Evolutionary conservation across 2,113 vertebrate genomes (phyloP), one percentile per base, ranked within the genome.

Genomic region (Salvelinus alpinus): DNA sequence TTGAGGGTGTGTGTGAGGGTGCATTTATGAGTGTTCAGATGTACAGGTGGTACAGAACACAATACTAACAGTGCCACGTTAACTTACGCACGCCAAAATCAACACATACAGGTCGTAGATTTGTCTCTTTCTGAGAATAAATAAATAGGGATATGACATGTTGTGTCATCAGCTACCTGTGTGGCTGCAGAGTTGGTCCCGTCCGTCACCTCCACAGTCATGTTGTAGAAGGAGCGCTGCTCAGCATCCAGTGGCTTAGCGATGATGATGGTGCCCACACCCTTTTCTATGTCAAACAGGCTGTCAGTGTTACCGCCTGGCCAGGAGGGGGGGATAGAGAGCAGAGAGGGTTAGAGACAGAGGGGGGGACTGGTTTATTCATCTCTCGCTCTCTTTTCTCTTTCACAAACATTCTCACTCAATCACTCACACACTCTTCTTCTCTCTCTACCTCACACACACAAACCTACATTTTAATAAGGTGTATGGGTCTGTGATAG

Each of bases 211-310:
- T 96, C 95, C 85, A 99, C 92, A 11, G 93, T 98, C 91, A 99
- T 95, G 86, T 99, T 99, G 90, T 98, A 99, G 85, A 95, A 89
- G 20, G 95, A 96, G 76, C 94, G 92, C 84, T 96, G 95, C 81
- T 99, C 98, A 13, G 98, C 96, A 66, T 99, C 97, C 91, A 99
- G 82, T 72, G 95, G 95, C 82, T 94, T 97, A 73, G 97, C 96
- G 29, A 99, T 96, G 88, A 99, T 92, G 89, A 99, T 95, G 72
- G 96, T 98, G n/a, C 97, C 98, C 29, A 94, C 91, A n/a, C 95
- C 94, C 86, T 98, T 98, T 85, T 96, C 94, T 62, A 95, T 92
- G 27, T 98, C 96, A 92, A 98, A 99, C 85, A 94, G 91, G 88
- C 95, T 96, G 91, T 97, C 95, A 54, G 92, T 94, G 92, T 98